Evolutionary conservation across 2,888 invertebrate species (phyloP), one percentile per base, ranked within the genome.

Genomic region (Norana najaformis): DNA sequence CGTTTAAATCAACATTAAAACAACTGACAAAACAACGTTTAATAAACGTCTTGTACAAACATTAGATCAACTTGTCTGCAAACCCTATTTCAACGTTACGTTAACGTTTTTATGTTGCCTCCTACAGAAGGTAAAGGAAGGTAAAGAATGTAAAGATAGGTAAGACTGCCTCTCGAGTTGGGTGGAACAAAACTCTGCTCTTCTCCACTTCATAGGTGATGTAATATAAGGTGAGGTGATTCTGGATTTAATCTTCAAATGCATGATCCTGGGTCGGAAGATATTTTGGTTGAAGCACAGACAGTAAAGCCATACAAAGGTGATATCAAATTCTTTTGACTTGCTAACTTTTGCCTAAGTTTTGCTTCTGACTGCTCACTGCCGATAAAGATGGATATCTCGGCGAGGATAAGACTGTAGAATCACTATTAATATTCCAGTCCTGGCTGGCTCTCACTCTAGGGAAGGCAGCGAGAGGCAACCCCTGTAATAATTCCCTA

Each of bases 401-500:
- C 30, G n/a, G 30, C 0, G n/a, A 69, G 69, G 69, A 69, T 69
- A 69, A 69, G 69, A 69, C 69, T 69, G 69, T n/a, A n/a, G 69
- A 69, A 69, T n/a, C 69, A n/a, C 69, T 69, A 69, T 69, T 69
- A 69, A 69, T 69, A 69, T 69, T 69, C 69, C n/a, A 13, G 69
- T 69, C 69, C 69, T 69, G 69, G 69, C 69, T 8, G 69, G 30
- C 53, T 69, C 69, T 69, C n/a, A 30, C 69, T 69, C 69, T 69
- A 8, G 69, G 69, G 69, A 69, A 69, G 69, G 69, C 69, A 69
- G n/a, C n/a, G 69, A 69, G 69, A 69, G n/a, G 69, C 69, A 69
- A 69, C 85, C 85, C 35, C 85, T 36, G 85, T 37, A 85, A 85
- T 85, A 85, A 85, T 85, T 85, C 85, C 85, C 85, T 85, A 85